phyloP scores from a whole-genome alignment of 2,888 invertebrate genomes.

The Ornithoptera priamus region DNA sequence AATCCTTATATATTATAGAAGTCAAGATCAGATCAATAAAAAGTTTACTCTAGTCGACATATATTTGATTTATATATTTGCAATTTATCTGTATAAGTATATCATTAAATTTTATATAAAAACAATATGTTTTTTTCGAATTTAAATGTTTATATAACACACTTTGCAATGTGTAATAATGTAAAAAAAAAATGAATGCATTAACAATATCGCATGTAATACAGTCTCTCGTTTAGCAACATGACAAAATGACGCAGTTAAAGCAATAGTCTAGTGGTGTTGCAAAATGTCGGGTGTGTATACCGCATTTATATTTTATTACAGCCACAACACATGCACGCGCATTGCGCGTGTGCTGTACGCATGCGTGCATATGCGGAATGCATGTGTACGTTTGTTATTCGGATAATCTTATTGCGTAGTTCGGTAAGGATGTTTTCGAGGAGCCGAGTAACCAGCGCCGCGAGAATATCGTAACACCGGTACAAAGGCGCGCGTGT shows the following conservation, averaged over 20 bases:
- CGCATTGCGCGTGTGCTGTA: conserved; percentile 21
- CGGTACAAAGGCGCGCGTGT: conserved; percentile 41
- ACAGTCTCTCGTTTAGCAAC: conserved; percentile 16
- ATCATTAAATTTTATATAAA: background rate
- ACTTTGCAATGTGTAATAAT: background rate
- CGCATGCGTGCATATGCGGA: conserved; percentile 28
- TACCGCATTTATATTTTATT: conserved; percentile 33
- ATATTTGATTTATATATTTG: too few species aligned
- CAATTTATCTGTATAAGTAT: too few species aligned
- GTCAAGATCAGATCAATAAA: too few species aligned
- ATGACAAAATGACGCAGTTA: conserved; percentile 28
- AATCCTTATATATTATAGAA: too few species aligned
- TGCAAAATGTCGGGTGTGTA: conserved; percentile 29
- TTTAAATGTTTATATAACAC: background rate
- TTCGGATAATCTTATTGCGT: conserved; percentile 29
- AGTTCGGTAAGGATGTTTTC: conserved; percentile 27
- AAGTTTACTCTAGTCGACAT: too few species aligned
- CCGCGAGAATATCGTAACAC: conserved; percentile 26
- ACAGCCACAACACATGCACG: conserved; percentile 23
- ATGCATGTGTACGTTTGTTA: conserved; percentile 31
- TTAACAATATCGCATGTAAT: conserved; percentile 6
- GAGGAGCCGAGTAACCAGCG: conserved; percentile 29
- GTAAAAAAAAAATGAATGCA: background rate
- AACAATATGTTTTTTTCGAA: background rate
- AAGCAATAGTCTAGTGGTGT: conserved; percentile 19